These are phyloP conservation scores for Vombatus ursinus DNA, from an alignment of 2,113 vertebrate species.

Conservation along the genomic window DNA sequence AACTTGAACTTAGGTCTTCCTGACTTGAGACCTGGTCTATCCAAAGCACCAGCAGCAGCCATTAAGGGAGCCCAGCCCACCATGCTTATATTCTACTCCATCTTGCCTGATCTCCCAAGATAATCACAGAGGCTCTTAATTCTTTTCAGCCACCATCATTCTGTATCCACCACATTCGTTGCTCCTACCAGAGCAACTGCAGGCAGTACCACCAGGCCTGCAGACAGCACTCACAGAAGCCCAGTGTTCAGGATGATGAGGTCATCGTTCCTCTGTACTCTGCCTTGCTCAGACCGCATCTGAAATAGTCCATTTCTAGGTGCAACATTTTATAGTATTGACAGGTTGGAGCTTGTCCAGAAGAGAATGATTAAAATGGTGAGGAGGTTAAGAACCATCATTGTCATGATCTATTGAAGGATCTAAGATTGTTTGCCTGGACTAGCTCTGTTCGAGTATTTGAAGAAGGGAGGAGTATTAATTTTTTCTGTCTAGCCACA, in stretches of 20 bases:
- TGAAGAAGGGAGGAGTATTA: background rate
- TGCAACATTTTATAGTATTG: background rate
- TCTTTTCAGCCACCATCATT: background rate
- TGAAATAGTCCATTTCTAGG: background rate
- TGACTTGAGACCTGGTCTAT: background rate
- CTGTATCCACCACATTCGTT: background rate
- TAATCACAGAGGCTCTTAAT: background rate
- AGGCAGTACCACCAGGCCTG: background rate
- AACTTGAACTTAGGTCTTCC: background rate
- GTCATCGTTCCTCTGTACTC: background rate
- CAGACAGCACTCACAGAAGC: background rate
- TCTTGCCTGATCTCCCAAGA: background rate
- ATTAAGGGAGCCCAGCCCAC: background rate
- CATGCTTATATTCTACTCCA: background rate
- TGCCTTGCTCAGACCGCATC: background rate
- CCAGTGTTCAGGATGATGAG: background rate
- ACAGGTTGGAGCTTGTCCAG: background rate
- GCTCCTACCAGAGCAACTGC: background rate
- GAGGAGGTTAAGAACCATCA: background rate
- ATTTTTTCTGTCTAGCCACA: background rate
- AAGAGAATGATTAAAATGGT: background rate
- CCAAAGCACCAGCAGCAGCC: background rate
- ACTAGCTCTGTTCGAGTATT: background rate
- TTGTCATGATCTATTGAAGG: background rate
- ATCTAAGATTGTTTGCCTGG: background rate